These are phyloP conservation scores for Acanthornis magna DNA, from an alignment of 2,797 vertebrate genomes.

Conservation along the genomic window DNA sequence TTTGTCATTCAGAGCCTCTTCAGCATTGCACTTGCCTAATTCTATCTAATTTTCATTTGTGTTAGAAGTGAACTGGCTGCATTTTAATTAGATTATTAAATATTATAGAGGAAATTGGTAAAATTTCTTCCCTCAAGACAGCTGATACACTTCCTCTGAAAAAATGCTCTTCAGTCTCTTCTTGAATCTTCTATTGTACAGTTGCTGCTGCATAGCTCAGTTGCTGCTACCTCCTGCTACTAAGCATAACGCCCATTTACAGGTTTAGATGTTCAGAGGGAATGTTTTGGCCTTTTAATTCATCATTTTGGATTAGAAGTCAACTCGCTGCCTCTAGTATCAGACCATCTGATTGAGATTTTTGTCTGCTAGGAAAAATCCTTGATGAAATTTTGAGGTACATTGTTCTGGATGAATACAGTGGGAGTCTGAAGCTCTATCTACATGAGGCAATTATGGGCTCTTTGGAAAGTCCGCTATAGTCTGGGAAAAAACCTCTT, in stretches of 20 bases:
- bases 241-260: neutral
- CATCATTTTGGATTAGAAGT: neutral
- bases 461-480: neutral
- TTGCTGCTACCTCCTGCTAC: neutral
- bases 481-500: neutral
- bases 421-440: neutral
- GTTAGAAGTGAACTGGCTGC: constrained; percentile 4
- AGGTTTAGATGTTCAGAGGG: constrained; percentile 29
- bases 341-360: constrained; percentile 16
- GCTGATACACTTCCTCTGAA: constrained; percentile 33
- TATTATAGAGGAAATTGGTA: constrained; percentile 26
- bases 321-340: neutral
- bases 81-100: constrained; percentile 55
- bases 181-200: constrained; percentile 30
- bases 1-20: constrained; percentile 47
- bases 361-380: constrained; percentile 8
- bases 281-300: neutral
- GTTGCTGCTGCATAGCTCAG: constrained; percentile 3
- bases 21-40: neutral
- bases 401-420: constrained; percentile 7
- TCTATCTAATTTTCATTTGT: neutral
- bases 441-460: neutral
- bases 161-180: constrained; percentile 19
- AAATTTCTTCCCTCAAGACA: neutral
- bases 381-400: constrained; percentile 17